These are phyloP conservation scores for Leptopilina myrica DNA, from an alignment of 2,888 invertebrate species.

Conservation along the genomic window DNA sequence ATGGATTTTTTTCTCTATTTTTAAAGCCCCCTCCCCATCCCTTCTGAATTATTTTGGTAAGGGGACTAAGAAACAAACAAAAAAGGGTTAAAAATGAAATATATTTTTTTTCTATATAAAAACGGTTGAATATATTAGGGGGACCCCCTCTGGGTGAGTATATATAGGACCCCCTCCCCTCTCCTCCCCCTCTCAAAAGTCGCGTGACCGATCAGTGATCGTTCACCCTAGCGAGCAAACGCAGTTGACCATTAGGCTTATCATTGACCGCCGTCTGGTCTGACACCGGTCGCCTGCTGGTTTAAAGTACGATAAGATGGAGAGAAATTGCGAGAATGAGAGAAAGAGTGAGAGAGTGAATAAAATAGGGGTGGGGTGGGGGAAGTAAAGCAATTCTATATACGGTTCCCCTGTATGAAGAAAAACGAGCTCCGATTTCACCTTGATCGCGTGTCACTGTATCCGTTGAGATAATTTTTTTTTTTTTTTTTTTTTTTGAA, in stretches of 20 bases:
- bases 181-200: neutral
- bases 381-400: no score
- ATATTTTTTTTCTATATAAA: neutral
- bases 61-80: neutral
- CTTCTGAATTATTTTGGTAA: slow-evolving; percentile 43
- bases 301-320: slow-evolving; percentile 44
- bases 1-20: slow-evolving; percentile 52
- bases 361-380: no score
- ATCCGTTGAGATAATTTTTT: no score
- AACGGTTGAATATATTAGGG: no score
- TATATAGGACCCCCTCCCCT: neutral
- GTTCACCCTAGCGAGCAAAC: slow-evolving; percentile 14
- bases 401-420: neutral
- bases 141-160: slow-evolving; percentile 17
- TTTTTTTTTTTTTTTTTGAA: no score
- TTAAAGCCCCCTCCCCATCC: slow-evolving; percentile 41
- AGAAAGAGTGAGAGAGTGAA: no score
- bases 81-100: neutral
- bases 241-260: slow-evolving; percentile 62
- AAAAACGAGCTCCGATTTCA: slow-evolving; percentile 27
- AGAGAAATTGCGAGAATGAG: no score
- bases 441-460: slow-evolving; percentile 22
- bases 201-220: slow-evolving; percentile 36
- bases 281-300: slow-evolving; percentile 43
- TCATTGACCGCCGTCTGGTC: slow-evolving; percentile 48